A percentile compares a stretch with the other conserved stretches of the same genome.
Conservation (phyloP, 2,113 vertebrate genomes). For the Smithornis capensis region DNA sequence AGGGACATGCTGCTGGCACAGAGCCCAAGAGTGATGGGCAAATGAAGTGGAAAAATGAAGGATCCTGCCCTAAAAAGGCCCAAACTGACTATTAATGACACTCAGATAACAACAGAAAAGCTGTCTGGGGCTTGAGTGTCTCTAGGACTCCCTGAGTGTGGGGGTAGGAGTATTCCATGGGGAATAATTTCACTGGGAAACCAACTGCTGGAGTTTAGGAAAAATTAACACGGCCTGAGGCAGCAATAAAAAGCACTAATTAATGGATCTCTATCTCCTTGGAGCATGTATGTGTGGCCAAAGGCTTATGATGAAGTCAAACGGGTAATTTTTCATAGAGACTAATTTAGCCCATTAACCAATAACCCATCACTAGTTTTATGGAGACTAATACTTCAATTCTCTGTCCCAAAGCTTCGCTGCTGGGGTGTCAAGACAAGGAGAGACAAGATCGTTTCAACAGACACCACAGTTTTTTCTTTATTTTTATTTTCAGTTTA, state of each 20-base stretch:
- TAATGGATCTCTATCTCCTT: neutral
- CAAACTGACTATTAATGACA: accelerated
- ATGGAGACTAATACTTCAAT: neutral
- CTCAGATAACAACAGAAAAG: accelerated
- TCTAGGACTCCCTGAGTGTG: neutral
- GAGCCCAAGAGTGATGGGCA: accelerated
- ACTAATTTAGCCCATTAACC: neutral
- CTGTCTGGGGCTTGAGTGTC: accelerated
- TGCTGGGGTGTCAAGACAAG: neutral
- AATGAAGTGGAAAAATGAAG: too few species aligned
- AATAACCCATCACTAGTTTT: neutral
- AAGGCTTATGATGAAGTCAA: neutral
- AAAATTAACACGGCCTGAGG: accelerated
- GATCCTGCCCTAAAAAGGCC: neutral
- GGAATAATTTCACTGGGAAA: neutral
- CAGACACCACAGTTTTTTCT: accelerated
- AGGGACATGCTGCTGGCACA: accelerated
- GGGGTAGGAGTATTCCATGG: accelerated
- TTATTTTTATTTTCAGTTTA: accelerated
- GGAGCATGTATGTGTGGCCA: neutral
- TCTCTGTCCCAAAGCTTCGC: neutral
- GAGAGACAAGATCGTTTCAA: neutral
- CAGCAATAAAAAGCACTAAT: neutral
- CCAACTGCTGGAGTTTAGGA: neutral
- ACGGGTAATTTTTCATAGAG: neutral